A percentile compares a stretch with the other conserved stretches of the same genome.
These are phyloP conservation scores for Lindbergichthys nudifrons DNA, from an alignment of 2,797 vertebrate genomes.

Conservation along the genomic window DNA sequence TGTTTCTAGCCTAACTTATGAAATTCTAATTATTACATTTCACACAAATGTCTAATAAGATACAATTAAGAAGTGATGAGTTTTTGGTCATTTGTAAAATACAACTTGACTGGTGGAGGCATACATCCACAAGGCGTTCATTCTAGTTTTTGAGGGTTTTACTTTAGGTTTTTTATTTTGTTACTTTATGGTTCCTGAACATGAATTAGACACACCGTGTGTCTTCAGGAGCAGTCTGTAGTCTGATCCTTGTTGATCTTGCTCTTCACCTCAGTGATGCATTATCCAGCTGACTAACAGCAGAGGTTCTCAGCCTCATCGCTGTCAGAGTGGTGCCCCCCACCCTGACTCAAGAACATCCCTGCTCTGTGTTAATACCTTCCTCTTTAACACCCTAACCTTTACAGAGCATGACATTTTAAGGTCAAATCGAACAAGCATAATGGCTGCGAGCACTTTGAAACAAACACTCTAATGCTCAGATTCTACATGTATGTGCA, in stretches of 20 bases:
- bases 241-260: not conserved
- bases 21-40: too few species aligned
- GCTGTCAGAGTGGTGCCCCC: not conserved
- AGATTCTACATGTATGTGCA: not conserved
- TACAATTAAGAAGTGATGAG: too few species aligned
- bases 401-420: not conserved
- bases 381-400: not conserved
- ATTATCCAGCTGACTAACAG: not conserved
- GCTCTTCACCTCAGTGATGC: not conserved
- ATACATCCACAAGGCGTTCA: too few species aligned
- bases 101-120: too few species aligned
- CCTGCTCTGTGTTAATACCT: not conserved
- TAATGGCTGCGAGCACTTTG: not conserved
- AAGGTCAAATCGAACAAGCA: constrained; percentile 4
- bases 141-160: not conserved
- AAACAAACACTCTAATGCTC: constrained; percentile 3
- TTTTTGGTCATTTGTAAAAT: too few species aligned
- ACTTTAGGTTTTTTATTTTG: not conserved
- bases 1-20: too few species aligned
- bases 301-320: not conserved
- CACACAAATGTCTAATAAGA: too few species aligned
- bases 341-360: not conserved
- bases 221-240: not conserved
- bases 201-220: not conserved
- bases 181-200: not conserved